Conservation (phyloP, 2,888 invertebrate genomes). For the Dryobotodes eremita region DNA sequence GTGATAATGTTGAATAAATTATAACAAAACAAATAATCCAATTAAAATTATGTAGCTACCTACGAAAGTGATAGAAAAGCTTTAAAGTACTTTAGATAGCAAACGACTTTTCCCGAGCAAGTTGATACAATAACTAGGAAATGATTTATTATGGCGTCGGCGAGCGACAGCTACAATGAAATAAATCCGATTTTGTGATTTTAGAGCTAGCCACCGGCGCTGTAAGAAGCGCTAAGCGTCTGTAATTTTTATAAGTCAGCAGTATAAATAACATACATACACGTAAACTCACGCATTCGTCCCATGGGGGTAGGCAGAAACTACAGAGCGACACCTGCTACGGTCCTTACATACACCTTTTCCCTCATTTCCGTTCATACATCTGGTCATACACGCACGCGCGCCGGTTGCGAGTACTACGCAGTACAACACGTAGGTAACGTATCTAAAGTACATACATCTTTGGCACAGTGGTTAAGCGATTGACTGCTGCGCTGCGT, state of each 20-base stretch:
- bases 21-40: constrained; percentile 57
- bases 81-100: constrained; percentile 29
- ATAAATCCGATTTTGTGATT: constrained; percentile 59
- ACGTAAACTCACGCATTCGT: too few species aligned
- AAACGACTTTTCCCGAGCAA: constrained; percentile 46
- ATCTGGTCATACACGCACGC: too few species aligned
- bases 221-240: constrained; percentile 35
- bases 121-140: constrained; percentile 57
- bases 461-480: too few species aligned
- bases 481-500: too few species aligned
- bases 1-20: constrained; percentile 52
- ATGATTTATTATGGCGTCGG: constrained; percentile 57
- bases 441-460: too few species aligned
- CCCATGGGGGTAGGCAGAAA: too few species aligned
- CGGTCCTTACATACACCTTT: too few species aligned
- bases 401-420: too few species aligned
- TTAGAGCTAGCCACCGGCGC: constrained; percentile 39
- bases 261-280: constrained; percentile 31
- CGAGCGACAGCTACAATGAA: constrained; percentile 48
- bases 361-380: too few species aligned
- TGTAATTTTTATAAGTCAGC: constrained; percentile 31
- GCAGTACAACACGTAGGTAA: too few species aligned
- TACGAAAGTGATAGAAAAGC: constrained; percentile 44
- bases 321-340: too few species aligned
- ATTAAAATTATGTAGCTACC: constrained; percentile 38